These are phyloP conservation scores for Trichoplusia ni DNA, from an alignment of 1,140 invertebrate species.

Conservation along the genomic window DNA sequence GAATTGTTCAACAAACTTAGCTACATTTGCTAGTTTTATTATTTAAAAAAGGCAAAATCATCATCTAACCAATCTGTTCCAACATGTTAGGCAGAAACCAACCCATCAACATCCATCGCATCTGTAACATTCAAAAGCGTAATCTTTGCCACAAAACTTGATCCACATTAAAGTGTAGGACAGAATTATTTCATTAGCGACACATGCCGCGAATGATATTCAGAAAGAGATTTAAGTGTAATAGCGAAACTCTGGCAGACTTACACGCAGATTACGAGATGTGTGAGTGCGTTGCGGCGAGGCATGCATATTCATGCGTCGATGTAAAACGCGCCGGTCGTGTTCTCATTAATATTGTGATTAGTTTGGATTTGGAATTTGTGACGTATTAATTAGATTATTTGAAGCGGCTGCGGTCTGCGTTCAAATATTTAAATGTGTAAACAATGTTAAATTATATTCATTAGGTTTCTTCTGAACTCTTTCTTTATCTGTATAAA, in stretches of 20 bases:
- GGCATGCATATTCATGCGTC: conserved; percentile 46
- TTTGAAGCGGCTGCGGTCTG: too few species aligned
- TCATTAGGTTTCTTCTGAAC: too few species aligned
- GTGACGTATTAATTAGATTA: conserved; percentile 22
- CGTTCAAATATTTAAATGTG: too few species aligned
- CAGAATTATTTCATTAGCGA: conserved; percentile 52
- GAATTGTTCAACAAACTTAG: too few species aligned
- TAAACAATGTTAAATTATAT: too few species aligned
- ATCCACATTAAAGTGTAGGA: conserved; percentile 40
- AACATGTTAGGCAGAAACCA: too few species aligned
- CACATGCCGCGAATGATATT: conserved; percentile 49
- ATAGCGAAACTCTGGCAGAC: conserved; percentile 23
- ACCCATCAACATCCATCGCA: too few species aligned
- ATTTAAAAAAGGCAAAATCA: too few species aligned
- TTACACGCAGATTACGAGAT: conserved; percentile 31
- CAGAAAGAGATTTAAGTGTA: conserved; percentile 44
- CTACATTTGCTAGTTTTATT: too few species aligned
- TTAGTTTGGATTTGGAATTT: conserved; percentile 34
- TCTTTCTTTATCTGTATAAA: too few species aligned
- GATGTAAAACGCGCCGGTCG: conserved; percentile 39
- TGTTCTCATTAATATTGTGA: conserved; percentile 44
- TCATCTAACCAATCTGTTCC: too few species aligned
- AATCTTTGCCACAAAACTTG: conserved; percentile 37
- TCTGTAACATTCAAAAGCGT: neutral
- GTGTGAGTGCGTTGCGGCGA: conserved; percentile 4